Evolutionary conservation across 2,113 vertebrate species (phyloP).

Genomic region (Cebus imitator): DNA sequence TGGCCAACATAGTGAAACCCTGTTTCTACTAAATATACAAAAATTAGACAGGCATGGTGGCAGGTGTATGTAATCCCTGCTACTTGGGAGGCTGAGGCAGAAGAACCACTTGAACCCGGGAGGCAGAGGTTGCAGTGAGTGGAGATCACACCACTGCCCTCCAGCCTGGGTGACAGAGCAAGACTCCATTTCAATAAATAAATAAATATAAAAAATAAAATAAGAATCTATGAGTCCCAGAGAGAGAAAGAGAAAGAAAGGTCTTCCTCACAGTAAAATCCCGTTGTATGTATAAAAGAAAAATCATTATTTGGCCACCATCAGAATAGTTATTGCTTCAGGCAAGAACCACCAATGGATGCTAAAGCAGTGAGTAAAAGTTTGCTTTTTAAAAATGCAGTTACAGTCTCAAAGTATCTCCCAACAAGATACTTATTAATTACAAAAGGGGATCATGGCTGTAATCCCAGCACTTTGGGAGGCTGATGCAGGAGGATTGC

Average conservation of each 20-base stretch:
- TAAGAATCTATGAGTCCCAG: no score
- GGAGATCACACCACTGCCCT: not conserved
- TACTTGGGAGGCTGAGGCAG: not conserved
- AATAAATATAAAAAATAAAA: not conserved
- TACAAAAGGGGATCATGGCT: not conserved
- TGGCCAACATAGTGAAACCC: not conserved
- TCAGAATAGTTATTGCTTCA: not conserved
- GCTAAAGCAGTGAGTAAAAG: not conserved
- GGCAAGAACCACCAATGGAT: not conserved
- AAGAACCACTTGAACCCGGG: not conserved
- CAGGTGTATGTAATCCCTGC: not conserved
- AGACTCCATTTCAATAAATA: not conserved
- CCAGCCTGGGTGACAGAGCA: not conserved
- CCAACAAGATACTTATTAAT: not conserved
- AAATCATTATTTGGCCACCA: not conserved
- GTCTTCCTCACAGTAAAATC: conserved; percentile 1
- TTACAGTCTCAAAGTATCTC: not conserved
- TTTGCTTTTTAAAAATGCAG: not conserved
- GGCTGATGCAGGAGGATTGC: no score
- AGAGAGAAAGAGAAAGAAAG: not conserved
- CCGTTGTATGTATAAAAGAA: not conserved
- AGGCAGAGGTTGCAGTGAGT: not conserved
- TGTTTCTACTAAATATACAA: not conserved
- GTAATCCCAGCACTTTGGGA: no score
- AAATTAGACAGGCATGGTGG: not conserved